phyloP scores from a whole-genome alignment of 2,888 invertebrate genomes.

The Eristalis tenax region DNA sequence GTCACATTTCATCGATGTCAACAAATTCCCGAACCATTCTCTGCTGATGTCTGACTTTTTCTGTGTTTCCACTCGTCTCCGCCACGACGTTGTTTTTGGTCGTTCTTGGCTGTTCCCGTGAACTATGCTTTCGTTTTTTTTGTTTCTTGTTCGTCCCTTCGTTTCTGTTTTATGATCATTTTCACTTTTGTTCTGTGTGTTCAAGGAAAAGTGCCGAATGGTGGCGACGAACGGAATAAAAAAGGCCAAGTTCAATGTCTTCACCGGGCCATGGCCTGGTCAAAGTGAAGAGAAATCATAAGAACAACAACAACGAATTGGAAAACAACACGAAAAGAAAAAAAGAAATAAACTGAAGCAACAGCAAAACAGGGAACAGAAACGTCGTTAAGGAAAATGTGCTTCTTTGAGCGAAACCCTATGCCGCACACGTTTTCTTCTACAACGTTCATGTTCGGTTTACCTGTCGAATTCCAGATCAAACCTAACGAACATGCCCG shows the following conservation, averaged over 20 bases:
- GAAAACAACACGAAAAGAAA: background rate
- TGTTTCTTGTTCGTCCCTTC: background rate
- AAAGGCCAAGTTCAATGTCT: slow-evolving; percentile 1
- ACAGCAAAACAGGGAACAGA: background rate
- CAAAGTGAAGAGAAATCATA: background rate
- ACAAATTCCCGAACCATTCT: background rate
- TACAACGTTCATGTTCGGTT: background rate
- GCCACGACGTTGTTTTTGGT: background rate
- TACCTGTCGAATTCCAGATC: background rate
- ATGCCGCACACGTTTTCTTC: slow-evolving; percentile 50
- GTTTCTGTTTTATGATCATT: slow-evolving; percentile 41
- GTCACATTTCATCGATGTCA: background rate
- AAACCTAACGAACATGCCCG: background rate
- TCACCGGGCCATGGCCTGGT: background rate
- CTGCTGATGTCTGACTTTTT: background rate
- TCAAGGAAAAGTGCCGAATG: slow-evolving; percentile 40
- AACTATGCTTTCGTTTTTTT: slow-evolving; percentile 32
- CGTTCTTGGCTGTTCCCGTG: background rate
- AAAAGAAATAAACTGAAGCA: background rate
- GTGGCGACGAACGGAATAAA: background rate
- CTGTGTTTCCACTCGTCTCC: background rate
- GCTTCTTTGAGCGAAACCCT: slow-evolving; percentile 62
- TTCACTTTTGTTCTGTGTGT: slow-evolving; percentile 59
- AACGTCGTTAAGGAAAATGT: slow-evolving; percentile 29
- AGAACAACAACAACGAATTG: background rate